Evolutionary conservation across 2,888 invertebrate genomes (phyloP), one percentile per base, ranked within the genome.

Genomic region (Rotaria socialis): DNA sequence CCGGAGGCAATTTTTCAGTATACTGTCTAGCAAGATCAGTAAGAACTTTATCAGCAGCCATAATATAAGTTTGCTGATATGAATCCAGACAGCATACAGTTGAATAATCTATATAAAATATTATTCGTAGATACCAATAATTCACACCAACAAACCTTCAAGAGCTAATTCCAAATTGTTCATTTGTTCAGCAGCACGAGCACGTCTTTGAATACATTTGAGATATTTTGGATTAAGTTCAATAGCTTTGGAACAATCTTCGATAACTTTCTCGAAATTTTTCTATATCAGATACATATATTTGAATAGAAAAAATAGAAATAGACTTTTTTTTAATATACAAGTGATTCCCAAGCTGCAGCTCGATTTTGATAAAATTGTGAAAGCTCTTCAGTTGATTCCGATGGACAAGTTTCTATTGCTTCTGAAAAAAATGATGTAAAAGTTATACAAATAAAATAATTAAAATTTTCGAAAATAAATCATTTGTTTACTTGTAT

Each of bases 331-430:
- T 85, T 19, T 80, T 90, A 35, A 35, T n/a, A 90, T 90, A 93
- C 94, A 90, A 96, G 92, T 91, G 96, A 95, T 91, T 97, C 97
- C 91, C 96, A 95, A 80, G 96, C 95, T 27, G 97, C 97, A 22
- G 97, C 97, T 89, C 96, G 94, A 90, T 97, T 97, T 91, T 97
- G 97, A 91, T 96, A 96, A 91, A 95, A 96, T 27, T 95, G 96
- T 0, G 97, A 94, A 86, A 96, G 92, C 89, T 95, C 95, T 0
- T 93, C 93, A 50, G 92, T 92, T 89, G 94, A 93, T 86, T 94
- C 91, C 7, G 88, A 80, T 2, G 92, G 92, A 89, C 92, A 92
- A 10, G 91, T 87, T 67, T 89, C 89, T 84, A 93, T 91, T 27
- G 92, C 92, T 87, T 91, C 89, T 80, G 16, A 14, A 35, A 19